Evolutionary conservation across 2,888 invertebrate species (phyloP), one percentile per base, ranked within the genome.

Genomic region (Drosophila basisetae): DNA sequence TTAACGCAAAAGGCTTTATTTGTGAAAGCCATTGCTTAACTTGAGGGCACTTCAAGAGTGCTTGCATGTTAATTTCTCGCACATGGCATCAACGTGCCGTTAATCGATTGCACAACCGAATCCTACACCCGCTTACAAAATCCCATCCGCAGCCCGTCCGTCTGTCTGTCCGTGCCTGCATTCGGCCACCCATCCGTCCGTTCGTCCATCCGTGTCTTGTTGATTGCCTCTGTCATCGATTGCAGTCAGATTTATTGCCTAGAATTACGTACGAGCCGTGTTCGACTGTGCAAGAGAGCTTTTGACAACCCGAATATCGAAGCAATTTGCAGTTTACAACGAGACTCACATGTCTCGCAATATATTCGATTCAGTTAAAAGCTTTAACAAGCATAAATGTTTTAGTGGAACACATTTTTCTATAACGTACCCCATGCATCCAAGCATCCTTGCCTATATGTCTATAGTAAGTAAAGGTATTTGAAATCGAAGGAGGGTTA

Each of bases 71-170:
- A 61, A 72, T 72, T 76, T 76, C 43, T 59, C 39, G 54, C 63
- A 67, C 64, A 52, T 61, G 56, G 22, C 31, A 30, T 22, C 54
- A 60, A 60, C 52, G 22, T 41, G 61, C 43, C 58, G 58, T 49
- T 75, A 82, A 83, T 80, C 82, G 85, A 84, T 68, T 77, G 67
- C 80, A 68, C 61, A 68, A 60, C 63, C 54, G 58, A 71, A 60
- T 63, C 35, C 47, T 41, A 16, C 58, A 41, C 25, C 37, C 31
- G 4, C n/a, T 41, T 28, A 6, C 52, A 18, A 30, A 39, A 58
- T 10, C 18, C 33, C 64, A 25, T 11, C 37, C 37, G 30, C n/a
- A n/a, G 16, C 47, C 16, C 16, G 25, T 0, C n/a, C 4, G 9
- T 6, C 10, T 35, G 18, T 3, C 25, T 16, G 22, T 9, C 18